These are phyloP conservation scores for Myotis yumanensis DNA, from an alignment of 2,113 vertebrate species.

Conservation along the genomic window DNA sequence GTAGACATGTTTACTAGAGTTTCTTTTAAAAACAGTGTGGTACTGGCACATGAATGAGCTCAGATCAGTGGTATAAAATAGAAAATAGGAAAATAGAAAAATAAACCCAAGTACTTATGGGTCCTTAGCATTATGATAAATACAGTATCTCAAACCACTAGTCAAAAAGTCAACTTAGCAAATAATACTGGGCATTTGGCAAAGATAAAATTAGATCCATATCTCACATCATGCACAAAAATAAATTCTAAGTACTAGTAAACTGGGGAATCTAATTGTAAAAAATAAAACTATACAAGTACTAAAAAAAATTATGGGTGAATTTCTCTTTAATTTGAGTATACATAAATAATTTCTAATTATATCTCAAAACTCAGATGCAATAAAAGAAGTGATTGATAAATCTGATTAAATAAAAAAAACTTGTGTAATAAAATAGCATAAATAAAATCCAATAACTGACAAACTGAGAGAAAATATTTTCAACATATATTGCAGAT, in stretches of 20 bases:
- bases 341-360: neutral
- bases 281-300: neutral
- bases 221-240: neutral
- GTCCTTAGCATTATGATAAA: neutral
- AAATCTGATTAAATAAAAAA: neutral
- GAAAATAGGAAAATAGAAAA: constrained; percentile 7
- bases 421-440: neutral
- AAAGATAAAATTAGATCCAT: neutral
- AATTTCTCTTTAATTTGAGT: neutral
- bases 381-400: neutral
- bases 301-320: neutral
- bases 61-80: neutral
- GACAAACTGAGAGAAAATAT: neutral
- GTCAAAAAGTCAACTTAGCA: neutral
- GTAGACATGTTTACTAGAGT: neutral
- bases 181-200: neutral
- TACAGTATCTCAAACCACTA: neutral
- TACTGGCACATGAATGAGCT: neutral
- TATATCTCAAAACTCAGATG: neutral
- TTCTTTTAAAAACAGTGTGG: neutral
- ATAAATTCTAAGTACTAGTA: neutral
- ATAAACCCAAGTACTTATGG: neutral
- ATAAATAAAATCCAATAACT: neutral
- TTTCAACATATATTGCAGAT: neutral
- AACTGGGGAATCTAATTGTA: neutral